Evolutionary conservation across 2,113 vertebrate species (phyloP).

Genomic region (Callopanchax toddi): DNA sequence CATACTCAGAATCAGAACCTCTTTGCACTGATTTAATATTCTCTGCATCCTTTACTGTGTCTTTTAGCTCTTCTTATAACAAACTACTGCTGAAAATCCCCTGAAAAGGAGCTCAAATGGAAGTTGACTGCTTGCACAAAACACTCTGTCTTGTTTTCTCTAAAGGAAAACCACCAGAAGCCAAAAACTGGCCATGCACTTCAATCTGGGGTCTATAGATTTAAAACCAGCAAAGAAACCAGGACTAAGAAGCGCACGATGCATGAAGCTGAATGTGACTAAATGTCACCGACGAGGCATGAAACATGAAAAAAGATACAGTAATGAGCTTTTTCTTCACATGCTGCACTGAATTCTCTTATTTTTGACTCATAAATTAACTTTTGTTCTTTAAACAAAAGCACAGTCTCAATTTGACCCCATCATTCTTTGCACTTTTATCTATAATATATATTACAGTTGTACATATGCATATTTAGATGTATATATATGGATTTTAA

Average conservation of each 20-base stretch:
- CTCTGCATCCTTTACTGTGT: neutral
- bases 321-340: too few relatives aligned
- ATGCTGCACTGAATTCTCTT: conserved; percentile 33
- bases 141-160: neutral
- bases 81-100: neutral
- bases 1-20: neutral
- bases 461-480: conserved; percentile 61
- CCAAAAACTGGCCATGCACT: too few relatives aligned
- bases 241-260: too few relatives aligned
- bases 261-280: too few relatives aligned
- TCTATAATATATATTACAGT: conserved; percentile 49
- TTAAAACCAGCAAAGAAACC: too few relatives aligned
- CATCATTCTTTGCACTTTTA: conserved; percentile 38
- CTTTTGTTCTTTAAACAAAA: conserved; percentile 30
- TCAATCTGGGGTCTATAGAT: too few relatives aligned
- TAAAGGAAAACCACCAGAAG: neutral
- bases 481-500: conserved; percentile 51
- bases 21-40: neutral
- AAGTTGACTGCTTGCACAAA: neutral
- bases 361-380: conserved; percentile 1
- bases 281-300: too few relatives aligned
- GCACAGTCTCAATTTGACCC: conserved; percentile 32
- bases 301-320: too few relatives aligned
- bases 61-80: neutral
- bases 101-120: neutral